phyloP scores from a whole-genome alignment of 2,888 invertebrate genomes.

The Aleiodes leptofemur region DNA sequence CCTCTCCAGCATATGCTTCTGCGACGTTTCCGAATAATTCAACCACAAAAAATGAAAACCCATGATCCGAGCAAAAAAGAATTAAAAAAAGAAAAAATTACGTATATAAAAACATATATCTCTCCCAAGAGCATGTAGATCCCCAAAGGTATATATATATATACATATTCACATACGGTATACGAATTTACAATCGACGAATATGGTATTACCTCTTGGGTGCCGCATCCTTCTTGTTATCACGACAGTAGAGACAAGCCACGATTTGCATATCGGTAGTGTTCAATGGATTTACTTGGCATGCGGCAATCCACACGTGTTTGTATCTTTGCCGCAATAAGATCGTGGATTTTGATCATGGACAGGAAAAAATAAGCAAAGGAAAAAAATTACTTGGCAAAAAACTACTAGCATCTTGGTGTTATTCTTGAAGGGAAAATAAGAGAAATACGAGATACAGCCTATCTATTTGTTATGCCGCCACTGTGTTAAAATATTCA shows the following conservation, averaged over 20 bases:
- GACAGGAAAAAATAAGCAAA: not conserved
- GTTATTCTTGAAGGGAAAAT: not conserved
- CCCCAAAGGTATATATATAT: conserved; percentile 1
- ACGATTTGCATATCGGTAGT: conserved; percentile 62
- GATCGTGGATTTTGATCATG: conserved; percentile 29
- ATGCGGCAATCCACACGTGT: conserved; percentile 34
- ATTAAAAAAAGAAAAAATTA: not conserved
- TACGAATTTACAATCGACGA: conserved; percentile 46
- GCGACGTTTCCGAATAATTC: conserved; percentile 21
- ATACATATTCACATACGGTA: conserved; percentile 27
- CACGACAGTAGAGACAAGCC: conserved; percentile 48
- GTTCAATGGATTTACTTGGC: conserved; percentile 44
- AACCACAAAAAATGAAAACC: not conserved
- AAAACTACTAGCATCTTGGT: no score
- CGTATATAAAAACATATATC: not conserved
- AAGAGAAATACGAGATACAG: not conserved
- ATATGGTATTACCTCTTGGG: conserved; percentile 59
- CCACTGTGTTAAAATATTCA: conserved; percentile 7
- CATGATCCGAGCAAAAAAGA: not conserved
- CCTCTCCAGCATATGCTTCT: not conserved
- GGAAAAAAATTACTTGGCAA: no score
- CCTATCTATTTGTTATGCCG: no score
- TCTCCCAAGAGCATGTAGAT: not conserved
- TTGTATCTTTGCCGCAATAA: conserved; percentile 34
- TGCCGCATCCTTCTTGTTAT: conserved; percentile 58